These are phyloP conservation scores for Lordiphosa fenestrarum DNA, from an alignment of 2,888 invertebrate species.

Conservation along the genomic window DNA sequence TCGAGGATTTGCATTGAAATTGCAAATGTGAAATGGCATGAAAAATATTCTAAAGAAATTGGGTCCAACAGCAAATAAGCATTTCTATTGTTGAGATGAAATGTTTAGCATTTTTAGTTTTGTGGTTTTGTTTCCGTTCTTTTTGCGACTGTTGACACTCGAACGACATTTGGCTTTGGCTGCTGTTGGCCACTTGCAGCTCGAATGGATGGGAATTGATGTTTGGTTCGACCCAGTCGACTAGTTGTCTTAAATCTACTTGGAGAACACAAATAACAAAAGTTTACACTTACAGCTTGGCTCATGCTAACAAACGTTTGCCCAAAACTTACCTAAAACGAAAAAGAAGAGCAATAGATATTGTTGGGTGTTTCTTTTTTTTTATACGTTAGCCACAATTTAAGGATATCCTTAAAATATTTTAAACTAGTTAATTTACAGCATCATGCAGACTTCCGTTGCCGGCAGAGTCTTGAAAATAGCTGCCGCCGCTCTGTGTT, in stretches of 20 bases:
- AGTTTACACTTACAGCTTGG: constrained; percentile 58
- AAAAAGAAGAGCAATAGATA: constrained; percentile 35
- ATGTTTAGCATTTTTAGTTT: constrained; percentile 34
- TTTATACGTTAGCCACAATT: constrained; percentile 3
- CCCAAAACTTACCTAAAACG: constrained; percentile 70
- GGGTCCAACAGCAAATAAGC: constrained; percentile 25
- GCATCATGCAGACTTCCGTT: constrained; percentile 41
- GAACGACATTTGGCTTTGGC: constrained; percentile 9
- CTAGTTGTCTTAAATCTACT: constrained; percentile 36
- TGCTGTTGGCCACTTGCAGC: constrained; percentile 25
- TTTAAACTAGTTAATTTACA: constrained; percentile 14
- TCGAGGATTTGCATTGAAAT: constrained; percentile 15
- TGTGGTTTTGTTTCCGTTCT: constrained; percentile 13
- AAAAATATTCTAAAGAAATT: constrained; percentile 47
- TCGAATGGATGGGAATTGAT: constrained; percentile 12
- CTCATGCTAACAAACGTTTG: constrained; percentile 53
- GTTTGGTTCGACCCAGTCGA: background rate
- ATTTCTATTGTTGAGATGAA: constrained; percentile 23
- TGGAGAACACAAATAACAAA: constrained; percentile 5
- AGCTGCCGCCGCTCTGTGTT: too few relatives aligned
- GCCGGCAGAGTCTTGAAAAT: background rate
- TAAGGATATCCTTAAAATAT: constrained; percentile 37
- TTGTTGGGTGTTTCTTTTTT: constrained; percentile 11
- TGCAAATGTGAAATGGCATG: constrained; percentile 47
- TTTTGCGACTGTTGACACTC: constrained; percentile 19